Evolutionary conservation across 2,797 vertebrate species (phyloP), one percentile per base, ranked within the genome.

Genomic region (Esox lucius): DNA sequence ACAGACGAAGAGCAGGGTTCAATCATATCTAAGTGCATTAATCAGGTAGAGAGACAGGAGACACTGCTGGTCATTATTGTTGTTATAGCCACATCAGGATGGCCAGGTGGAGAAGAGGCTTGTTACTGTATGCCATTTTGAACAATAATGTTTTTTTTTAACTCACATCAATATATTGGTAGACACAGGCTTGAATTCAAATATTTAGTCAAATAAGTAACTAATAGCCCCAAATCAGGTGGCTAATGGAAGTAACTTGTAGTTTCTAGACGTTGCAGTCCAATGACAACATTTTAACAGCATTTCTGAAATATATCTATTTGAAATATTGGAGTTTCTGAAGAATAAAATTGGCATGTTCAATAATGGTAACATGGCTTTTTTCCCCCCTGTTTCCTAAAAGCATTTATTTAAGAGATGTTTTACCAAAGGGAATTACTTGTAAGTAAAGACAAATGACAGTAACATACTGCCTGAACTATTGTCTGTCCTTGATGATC

Each of bases 1-100:
- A 17, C 49, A 26, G 62, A 78, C 65, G 17, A 70, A 80, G 75
- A 80, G 79, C 84, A 76, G 82, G 75, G 76, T 70, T 83, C 79
- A 71, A 71, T 81, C 78, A 75, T 56, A 84, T 80, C 66, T 48
- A 5, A 70, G 72, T n/a, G 68, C 73, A 64, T 80, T 73, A 75
- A 31, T 48, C 78, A 73, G 56, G 70, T 72, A 77, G 78, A 24
- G 78, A 48, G 59, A 69, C 80, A 76, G 62, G 72, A 82, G 19
- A 77, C 73, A 31, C 79, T 35, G 35, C 62, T 6, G 61, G 26
- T 76, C 66, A 11, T 72, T 72, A 70, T 42, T 7, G 68, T 46
- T 22, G 39, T 15, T 28, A 56, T 0, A 1, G 11, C 66, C 51
- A 68, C 70, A 70, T 22, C 56, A 1, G 74, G 74, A 73, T 75